Conservation (phyloP, 2,797 vertebrate species). For the Psittacula echo region DNA sequence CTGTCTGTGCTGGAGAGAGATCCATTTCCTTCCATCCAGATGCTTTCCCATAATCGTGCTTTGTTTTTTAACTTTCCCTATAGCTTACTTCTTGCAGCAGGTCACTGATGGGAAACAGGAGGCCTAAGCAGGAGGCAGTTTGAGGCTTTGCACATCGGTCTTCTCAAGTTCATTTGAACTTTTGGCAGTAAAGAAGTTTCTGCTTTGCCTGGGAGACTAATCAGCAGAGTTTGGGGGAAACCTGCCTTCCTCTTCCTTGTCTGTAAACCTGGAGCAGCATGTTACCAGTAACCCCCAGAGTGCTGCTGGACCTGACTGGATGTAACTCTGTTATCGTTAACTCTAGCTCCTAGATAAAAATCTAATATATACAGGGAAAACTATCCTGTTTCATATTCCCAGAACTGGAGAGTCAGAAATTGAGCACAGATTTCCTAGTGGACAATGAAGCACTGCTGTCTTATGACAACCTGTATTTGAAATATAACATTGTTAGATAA, state of each 20-base stretch:
- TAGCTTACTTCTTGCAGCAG: conserved; percentile 16
- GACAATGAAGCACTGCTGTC: fast-evolving
- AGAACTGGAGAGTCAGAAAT: not conserved
- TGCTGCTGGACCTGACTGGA: not conserved
- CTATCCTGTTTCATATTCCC: not conserved
- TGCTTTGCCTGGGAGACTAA: not conserved
- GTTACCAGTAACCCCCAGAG: not conserved
- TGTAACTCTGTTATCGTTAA: not conserved
- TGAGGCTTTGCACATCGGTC: not conserved
- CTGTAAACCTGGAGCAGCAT: not conserved
- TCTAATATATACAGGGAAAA: not conserved
- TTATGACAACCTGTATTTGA: not conserved
- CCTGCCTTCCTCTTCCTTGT: not conserved
- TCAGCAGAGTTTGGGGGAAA: not conserved
- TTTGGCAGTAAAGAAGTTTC: not conserved
- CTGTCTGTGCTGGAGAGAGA: not conserved
- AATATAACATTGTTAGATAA: not conserved
- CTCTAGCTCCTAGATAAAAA: not conserved
- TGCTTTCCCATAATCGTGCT: not conserved
- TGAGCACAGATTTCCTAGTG: not conserved
- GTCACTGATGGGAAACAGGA: conserved; percentile 8
- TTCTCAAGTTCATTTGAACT: not conserved
- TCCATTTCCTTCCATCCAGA: conserved; percentile 23
- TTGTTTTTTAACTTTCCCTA: not conserved
- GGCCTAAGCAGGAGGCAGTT: not conserved